A percentile compares a stretch with the other conserved stretches of the same genome.
Conservation (phyloP, 2,113 vertebrate genomes). For the Rafetus swinhoei region DNA sequence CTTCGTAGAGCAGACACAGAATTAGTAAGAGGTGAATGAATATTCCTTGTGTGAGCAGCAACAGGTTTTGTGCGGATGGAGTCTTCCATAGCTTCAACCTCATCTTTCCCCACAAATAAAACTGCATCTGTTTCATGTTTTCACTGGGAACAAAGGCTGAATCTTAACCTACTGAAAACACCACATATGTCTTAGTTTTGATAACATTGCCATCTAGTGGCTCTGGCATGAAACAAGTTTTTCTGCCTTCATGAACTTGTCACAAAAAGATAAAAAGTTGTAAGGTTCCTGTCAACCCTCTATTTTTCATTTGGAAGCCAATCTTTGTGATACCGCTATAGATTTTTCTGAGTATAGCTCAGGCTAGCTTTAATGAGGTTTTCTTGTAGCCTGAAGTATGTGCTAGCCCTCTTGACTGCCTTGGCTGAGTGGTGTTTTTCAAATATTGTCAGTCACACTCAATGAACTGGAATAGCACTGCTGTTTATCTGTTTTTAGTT, state of each 20-base stretch:
- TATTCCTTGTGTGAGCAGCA: constrained; percentile 27
- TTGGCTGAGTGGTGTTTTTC: constrained; percentile 48
- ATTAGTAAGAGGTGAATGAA: constrained; percentile 49
- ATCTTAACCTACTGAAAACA: neutral
- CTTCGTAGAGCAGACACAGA: constrained; percentile 54
- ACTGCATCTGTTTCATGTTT: neutral
- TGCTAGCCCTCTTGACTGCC: constrained; percentile 22
- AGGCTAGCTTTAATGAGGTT: constrained; percentile 60
- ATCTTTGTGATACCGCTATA: constrained; percentile 66
- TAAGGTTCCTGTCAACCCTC: constrained; percentile 39
- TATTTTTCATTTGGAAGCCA: constrained; percentile 69
- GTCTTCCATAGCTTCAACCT: neutral
- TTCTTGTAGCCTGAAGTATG: constrained; percentile 41
- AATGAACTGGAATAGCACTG: constrained; percentile 50
- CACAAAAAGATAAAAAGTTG: constrained; percentile 41
- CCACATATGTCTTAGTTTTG: neutral
- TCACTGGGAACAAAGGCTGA: neutral
- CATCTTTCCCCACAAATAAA: constrained; percentile 42
- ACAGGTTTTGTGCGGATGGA: constrained; percentile 8
- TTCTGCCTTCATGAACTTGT: neutral
- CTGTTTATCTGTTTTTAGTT: constrained; percentile 63
- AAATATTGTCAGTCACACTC: constrained; percentile 61
- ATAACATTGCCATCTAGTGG: constrained; percentile 79
- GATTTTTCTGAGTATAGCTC: constrained; percentile 33
- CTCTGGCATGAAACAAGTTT: fast-evolving